Evolutionary conservation across 2,888 invertebrate genomes (phyloP).

Genomic region (Leptinotarsa peninsularis): DNA sequence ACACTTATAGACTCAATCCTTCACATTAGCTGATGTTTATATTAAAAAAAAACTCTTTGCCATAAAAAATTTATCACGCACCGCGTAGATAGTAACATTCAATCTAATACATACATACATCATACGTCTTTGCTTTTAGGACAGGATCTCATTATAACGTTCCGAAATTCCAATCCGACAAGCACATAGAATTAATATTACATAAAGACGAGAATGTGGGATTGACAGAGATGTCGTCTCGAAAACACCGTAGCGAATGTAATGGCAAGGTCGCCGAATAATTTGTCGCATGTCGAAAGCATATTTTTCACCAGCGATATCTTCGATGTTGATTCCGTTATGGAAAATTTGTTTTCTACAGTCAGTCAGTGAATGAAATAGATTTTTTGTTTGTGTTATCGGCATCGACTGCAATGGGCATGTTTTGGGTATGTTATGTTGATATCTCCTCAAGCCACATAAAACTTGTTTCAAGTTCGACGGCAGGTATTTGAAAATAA

Average conservation of each 20-base stretch:
- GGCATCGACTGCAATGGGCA: too few species aligned
- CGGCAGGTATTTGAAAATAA: too few species aligned
- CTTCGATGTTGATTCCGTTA: not conserved
- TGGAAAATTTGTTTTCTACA: not conserved
- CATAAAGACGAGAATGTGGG: not conserved
- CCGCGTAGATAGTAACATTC: not conserved
- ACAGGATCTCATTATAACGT: not conserved
- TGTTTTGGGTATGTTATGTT: too few species aligned
- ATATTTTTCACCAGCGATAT: not conserved
- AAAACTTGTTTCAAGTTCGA: too few species aligned
- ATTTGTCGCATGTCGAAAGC: not conserved
- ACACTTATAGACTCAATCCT: too few species aligned
- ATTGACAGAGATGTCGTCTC: not conserved
- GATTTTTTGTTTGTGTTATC: too few species aligned
- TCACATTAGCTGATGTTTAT: too few species aligned
- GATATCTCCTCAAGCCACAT: too few species aligned
- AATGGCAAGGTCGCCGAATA: not conserved
- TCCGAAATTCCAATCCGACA: not conserved
- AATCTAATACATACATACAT: not conserved
- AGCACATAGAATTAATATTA: slow-evolving; percentile 5
- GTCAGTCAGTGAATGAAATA: too few species aligned
- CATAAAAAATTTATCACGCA: not conserved
- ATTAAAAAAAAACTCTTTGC: too few species aligned
- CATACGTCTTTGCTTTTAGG: not conserved
- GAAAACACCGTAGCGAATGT: not conserved